phyloP scores from a whole-genome alignment of 2,113 vertebrate species.

The Delphinapterus leucas region DNA sequence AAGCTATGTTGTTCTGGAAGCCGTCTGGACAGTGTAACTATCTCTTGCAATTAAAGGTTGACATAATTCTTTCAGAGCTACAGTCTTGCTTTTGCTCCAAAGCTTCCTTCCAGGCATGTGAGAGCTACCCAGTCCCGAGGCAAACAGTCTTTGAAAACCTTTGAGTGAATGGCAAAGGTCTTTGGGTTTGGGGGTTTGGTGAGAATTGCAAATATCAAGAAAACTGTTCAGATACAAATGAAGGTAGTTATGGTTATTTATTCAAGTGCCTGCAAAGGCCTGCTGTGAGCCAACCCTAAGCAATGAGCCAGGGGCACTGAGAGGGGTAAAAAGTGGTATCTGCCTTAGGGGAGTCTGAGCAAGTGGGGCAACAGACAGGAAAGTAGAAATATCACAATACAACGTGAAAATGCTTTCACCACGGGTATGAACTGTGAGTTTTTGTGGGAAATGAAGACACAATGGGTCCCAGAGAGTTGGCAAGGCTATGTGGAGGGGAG shows the following conservation, averaged over 20 bases:
- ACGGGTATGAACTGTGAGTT: background rate
- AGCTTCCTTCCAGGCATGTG: slow-evolving; percentile 37
- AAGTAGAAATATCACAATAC: background rate
- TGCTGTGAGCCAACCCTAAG: background rate
- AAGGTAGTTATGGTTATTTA: background rate
- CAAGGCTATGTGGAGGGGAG: background rate
- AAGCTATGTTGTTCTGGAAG: slow-evolving; percentile 43
- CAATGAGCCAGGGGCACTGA: background rate
- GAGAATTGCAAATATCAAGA: background rate
- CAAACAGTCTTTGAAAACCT: slow-evolving; percentile 42
- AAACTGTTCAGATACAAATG: background rate
- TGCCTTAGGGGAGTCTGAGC: background rate
- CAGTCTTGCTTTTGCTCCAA: slow-evolving; percentile 28
- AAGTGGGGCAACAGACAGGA: background rate
- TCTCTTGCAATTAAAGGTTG: slow-evolving; percentile 58
- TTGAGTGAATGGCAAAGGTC: background rate
- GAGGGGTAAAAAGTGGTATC: background rate
- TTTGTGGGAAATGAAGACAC: background rate
- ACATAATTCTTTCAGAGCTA: slow-evolving; percentile 53
- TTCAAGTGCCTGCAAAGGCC: background rate
- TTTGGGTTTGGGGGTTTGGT: background rate
- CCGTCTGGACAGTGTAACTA: slow-evolving; percentile 24
- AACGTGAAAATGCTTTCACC: background rate
- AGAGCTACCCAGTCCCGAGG: background rate
- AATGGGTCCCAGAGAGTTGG: background rate